Evolutionary conservation across 2,888 invertebrate genomes (phyloP).

Genomic region (Ditylenchus weischeri): DNA sequence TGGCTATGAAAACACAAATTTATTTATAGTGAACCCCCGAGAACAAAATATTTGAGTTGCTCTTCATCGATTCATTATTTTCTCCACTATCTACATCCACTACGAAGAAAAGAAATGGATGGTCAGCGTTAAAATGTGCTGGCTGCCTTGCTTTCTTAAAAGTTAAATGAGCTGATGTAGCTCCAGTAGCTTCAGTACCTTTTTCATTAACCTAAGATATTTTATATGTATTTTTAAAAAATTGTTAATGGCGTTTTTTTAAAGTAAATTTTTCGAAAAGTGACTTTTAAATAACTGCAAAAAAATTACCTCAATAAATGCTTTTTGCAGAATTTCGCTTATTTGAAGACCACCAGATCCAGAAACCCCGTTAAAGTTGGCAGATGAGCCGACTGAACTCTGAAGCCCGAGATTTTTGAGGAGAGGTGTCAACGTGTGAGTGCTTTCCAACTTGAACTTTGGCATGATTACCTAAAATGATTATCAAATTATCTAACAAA

Average conservation of each 20-base stretch:
- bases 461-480: slow-evolving; percentile 40
- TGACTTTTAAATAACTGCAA: not conserved
- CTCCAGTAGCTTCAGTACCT: slow-evolving; percentile 23
- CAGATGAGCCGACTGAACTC: slow-evolving; percentile 35
- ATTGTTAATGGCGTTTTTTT: not conserved
- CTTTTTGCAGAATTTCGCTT: slow-evolving; percentile 49
- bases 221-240: not conserved
- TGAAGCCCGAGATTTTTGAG: slow-evolving; percentile 40
- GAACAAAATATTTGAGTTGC: not conserved
- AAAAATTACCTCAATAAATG: slow-evolving; percentile 46
- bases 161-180: not conserved
- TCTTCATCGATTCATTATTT: no score
- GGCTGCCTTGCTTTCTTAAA: not conserved
- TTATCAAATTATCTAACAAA: not conserved
- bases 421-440: slow-evolving; percentile 31
- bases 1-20: no score
- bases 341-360: slow-evolving; percentile 34
- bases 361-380: slow-evolving; percentile 41
- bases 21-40: not conserved
- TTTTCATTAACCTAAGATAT: slow-evolving; percentile 16
- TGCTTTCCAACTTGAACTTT: slow-evolving; percentile 47
- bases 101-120: slow-evolving; percentile 1
- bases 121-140: not conserved
- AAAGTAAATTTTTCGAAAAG: not conserved
- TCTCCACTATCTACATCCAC: not conserved